Percentiles rank a stretch among this genome's conserved stretches.
Conservation (phyloP, 2,888 invertebrate genomes). For the Prenolepis imparis region DNA sequence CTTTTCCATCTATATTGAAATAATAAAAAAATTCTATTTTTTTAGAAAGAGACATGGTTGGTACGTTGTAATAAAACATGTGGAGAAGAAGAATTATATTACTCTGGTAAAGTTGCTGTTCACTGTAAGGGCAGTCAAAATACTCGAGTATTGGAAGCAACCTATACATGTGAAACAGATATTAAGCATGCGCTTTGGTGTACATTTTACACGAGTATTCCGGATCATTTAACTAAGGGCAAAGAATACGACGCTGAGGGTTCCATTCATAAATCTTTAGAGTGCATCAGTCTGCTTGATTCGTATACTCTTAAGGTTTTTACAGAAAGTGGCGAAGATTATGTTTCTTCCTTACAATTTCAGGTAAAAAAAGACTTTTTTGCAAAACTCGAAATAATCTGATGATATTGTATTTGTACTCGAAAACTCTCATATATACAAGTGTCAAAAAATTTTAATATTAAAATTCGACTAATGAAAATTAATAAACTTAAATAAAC, state of each 20-base stretch:
- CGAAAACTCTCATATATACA: not conserved
- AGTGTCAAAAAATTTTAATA: conserved; percentile 8
- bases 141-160: conserved; percentile 84
- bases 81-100: conserved; percentile 95
- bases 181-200: conserved; percentile 94
- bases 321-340: conserved; percentile 93
- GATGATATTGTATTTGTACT: not conserved
- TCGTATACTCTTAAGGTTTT: conserved; percentile 92
- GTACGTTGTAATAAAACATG: conserved; percentile 87
- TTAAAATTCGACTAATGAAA: not conserved
- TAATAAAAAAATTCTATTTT: not conserved
- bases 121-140: conserved; percentile 82
- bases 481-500: not conserved
- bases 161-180: conserved; percentile 94
- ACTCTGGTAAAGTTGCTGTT: conserved; percentile 93
- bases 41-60: conserved; percentile 84
- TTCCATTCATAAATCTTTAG: conserved; percentile 87
- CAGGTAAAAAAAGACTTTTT: conserved; percentile 84
- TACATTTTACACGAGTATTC: conserved; percentile 87
- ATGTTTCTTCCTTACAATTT: conserved; percentile 92
- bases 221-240: conserved; percentile 86
- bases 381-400: not conserved
- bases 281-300: conserved; percentile 92
- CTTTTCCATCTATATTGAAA: not conserved
- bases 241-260: conserved; percentile 87